Conservation (phyloP, 2,888 invertebrate genomes). For the Cryptus viduatorius region DNA sequence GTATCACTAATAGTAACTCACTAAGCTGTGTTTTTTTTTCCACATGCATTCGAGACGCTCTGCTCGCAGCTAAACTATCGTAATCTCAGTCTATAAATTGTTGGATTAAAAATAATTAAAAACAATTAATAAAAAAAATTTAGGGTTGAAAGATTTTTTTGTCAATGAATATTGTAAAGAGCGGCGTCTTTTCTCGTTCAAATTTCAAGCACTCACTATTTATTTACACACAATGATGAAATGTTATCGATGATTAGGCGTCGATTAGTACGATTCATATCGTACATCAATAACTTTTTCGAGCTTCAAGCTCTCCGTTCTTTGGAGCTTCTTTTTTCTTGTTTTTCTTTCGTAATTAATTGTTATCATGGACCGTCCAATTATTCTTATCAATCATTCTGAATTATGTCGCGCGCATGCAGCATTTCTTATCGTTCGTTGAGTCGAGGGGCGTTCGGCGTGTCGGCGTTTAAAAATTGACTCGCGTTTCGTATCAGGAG, state of each 20-base stretch:
- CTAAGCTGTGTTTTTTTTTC: constrained; percentile 46
- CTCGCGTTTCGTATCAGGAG: constrained; percentile 84
- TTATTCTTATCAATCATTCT: constrained; percentile 13
- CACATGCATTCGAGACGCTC: constrained; percentile 57
- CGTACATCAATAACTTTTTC: constrained; percentile 19
- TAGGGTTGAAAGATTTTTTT: constrained; percentile 3
- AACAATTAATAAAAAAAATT: constrained; percentile 1
- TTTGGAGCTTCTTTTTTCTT: constrained; percentile 15
- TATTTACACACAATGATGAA: constrained; percentile 67
- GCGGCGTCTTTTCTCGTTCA: constrained; percentile 56
- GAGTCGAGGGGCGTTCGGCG: constrained; percentile 64
- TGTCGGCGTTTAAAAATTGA: constrained; percentile 79
- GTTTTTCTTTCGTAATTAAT: constrained; percentile 6
- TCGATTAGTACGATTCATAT: constrained; percentile 36
- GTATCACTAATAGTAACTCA: constrained; percentile 43
- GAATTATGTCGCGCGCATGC: neutral
- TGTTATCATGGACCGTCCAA: constrained; percentile 29
- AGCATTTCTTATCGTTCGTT: constrained; percentile 13
- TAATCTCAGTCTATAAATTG: neutral
- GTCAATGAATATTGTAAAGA: constrained; percentile 32
- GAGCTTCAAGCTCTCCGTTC: constrained; percentile 45
- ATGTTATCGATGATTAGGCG: constrained; percentile 60
- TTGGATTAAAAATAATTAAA: neutral
- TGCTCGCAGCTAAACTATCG: neutral
- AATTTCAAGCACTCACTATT: constrained; percentile 55